A percentile compares a stretch with the other conserved stretches of the same genome.
Conservation (phyloP, 2,113 vertebrate species). For the Notechis scutatus region DNA sequence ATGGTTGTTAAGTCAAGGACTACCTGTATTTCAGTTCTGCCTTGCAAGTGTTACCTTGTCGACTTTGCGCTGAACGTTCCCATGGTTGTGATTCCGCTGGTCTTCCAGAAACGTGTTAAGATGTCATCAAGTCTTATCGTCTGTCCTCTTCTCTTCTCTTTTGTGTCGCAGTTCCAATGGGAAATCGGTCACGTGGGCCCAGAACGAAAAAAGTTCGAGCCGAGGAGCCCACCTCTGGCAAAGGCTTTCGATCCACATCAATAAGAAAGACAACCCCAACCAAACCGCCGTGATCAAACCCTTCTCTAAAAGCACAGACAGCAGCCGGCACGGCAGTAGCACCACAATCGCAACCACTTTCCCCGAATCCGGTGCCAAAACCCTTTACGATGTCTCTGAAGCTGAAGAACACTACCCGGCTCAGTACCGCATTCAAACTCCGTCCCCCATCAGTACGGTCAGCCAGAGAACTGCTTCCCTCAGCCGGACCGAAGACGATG, state of each 20-base stretch:
- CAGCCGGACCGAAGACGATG: constrained; percentile 75
- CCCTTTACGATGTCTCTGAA: constrained; percentile 82
- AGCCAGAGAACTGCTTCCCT: constrained; percentile 80
- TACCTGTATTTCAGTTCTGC: neutral
- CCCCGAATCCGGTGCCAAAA: constrained; percentile 77
- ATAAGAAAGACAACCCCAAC: constrained; percentile 92
- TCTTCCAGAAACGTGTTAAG: neutral
- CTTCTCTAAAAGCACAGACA: constrained; percentile 88
- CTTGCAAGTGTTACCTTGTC: neutral
- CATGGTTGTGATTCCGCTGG: neutral
- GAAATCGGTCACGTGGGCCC: constrained; percentile 96
- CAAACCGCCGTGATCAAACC: constrained; percentile 98
- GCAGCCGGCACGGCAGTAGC: constrained; percentile 63
- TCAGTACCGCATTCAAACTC: constrained; percentile 80
- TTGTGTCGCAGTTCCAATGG: constrained; percentile 84
- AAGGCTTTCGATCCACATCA: constrained; percentile 92
- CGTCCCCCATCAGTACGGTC: constrained; percentile 89
- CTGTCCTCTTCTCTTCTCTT: neutral
- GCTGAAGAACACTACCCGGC: constrained; percentile 82
- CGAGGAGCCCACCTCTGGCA: constrained; percentile 96
- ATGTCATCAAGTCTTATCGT: neutral
- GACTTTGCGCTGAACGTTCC: neutral
- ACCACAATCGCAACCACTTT: constrained; percentile 65
- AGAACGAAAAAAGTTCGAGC: constrained; percentile 83
- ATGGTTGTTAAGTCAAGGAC: neutral